Evolutionary conservation across 2,113 vertebrate species (phyloP).

Genomic region (Macrotus californicus): DNA sequence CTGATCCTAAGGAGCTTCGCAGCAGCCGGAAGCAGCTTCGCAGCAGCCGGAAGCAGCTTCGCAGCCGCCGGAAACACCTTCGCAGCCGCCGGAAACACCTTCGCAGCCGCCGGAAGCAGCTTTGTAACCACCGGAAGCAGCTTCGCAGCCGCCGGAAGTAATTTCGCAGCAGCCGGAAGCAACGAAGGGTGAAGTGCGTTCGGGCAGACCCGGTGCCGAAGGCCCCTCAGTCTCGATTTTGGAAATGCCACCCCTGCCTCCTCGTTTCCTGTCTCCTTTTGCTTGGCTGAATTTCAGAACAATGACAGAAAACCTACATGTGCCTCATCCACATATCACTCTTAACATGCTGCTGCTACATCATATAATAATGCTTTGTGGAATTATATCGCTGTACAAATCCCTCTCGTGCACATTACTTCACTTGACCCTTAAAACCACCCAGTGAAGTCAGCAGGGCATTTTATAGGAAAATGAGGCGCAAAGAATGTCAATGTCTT

Average conservation of each 20-base stretch:
- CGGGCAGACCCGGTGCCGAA: neutral
- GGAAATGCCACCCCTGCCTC: neutral
- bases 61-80: too few species aligned
- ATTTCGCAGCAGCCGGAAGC: neutral
- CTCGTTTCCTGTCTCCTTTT: neutral
- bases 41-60: too few species aligned
- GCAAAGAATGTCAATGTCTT: neutral
- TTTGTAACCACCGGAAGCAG: too few species aligned
- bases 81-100: too few species aligned
- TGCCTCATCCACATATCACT: neutral
- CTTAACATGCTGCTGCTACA: neutral
- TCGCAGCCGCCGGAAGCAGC: too few species aligned
- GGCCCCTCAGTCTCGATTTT: neutral
- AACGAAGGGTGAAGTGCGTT: neutral
- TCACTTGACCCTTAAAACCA: neutral
- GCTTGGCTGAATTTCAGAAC: neutral
- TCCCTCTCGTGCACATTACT: neutral
- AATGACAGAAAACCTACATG: neutral
- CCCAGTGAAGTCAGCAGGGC: neutral
- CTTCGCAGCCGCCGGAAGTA: too few species aligned
- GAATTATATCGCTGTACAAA: neutral
- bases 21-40: neutral
- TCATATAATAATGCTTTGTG: neutral
- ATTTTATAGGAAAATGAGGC: conserved; percentile 1
- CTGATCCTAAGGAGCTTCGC: neutral